Base-by-base conservation (phyloP, 2,888 invertebrate species). In the Encarsia formosa region DNA sequence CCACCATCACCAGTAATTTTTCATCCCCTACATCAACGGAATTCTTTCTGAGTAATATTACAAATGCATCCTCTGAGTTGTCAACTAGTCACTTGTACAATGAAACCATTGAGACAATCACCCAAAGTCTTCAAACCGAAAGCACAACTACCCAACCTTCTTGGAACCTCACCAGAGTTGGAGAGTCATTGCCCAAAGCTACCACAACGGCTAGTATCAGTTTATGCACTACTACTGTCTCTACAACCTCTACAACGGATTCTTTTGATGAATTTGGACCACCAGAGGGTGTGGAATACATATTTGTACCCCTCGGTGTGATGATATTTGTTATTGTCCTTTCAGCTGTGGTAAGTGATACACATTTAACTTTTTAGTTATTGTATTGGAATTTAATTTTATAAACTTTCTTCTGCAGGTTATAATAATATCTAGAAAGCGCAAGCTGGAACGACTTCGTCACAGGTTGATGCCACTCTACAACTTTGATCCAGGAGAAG, bases 401-500 rank as follows among this genome's bases (percentile, higher is more conserved):
- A n/a, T n/a, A 26, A 11, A 26, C 6, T n/a, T 5, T 32, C n/a
- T 15, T 18, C 11, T 4, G 18, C 23, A 81, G 81, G 78, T 80
- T 24, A 74, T 79, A 57, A 69, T 78, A 44, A 75, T 80, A 65
- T 76, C 79, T 24, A 73, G 77, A 52, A 77, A 78, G 61, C 72
- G 77, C 52, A 76, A 81, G 62, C 65, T 82, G 60, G 81, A 82
- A 58, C 75, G 77, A 56, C 69, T 85, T 31, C 75, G 84, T 39
- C 81, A 82, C 63, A 81, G 82, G 63, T 72, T 85, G 37, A 80
- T 85, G 78, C 83, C 82, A 15, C 71, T 85, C 62, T 86, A 86
- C 65, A 84, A 82, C 61, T 85, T 85, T 70, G 84, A 84, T 62
- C 80, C 81, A 20, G 79, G 81, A n/a, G 84, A 84, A 61, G 81